Evolutionary conservation across 2,113 vertebrate genomes (phyloP).

Genomic region (Phycodurus eques): DNA sequence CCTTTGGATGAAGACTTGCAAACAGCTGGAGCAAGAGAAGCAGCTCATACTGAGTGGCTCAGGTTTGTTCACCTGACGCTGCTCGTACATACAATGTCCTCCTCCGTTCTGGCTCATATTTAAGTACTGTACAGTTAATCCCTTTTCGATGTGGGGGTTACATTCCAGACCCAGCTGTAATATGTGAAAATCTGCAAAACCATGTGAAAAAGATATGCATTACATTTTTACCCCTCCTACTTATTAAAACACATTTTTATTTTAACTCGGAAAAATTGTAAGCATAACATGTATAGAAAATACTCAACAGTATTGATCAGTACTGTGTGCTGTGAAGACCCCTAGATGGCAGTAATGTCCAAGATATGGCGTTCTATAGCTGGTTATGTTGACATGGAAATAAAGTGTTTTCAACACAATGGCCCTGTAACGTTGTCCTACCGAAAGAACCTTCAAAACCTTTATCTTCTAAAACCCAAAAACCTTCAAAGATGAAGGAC

Average conservation of each 20-base stretch:
- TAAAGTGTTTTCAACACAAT: too few species aligned
- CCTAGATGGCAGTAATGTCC: background rate
- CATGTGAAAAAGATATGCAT: too few species aligned
- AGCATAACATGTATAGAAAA: background rate
- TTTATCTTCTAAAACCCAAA: too few species aligned
- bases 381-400: too few species aligned
- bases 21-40: conserved; percentile 84
- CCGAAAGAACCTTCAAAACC: too few species aligned
- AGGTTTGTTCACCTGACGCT: conserved; percentile 28
- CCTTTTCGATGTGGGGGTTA: too few species aligned
- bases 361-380: background rate
- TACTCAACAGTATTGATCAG: background rate
- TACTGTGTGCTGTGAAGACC: background rate
- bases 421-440: too few species aligned
- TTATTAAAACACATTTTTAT: too few species aligned
- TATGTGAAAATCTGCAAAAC: too few species aligned
- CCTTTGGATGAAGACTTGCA: conserved; percentile 82
- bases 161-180: too few species aligned
- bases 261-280: background rate
- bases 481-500: too few species aligned
- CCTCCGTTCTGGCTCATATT: background rate
- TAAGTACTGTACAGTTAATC: background rate
- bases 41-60: conserved; percentile 63
- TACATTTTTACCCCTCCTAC: too few species aligned
- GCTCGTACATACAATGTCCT: background rate